Percentiles rank a stretch among this genome's conserved stretches.
Conservation (phyloP, 2,888 invertebrate species). For the Calliopum simillimum region DNA sequence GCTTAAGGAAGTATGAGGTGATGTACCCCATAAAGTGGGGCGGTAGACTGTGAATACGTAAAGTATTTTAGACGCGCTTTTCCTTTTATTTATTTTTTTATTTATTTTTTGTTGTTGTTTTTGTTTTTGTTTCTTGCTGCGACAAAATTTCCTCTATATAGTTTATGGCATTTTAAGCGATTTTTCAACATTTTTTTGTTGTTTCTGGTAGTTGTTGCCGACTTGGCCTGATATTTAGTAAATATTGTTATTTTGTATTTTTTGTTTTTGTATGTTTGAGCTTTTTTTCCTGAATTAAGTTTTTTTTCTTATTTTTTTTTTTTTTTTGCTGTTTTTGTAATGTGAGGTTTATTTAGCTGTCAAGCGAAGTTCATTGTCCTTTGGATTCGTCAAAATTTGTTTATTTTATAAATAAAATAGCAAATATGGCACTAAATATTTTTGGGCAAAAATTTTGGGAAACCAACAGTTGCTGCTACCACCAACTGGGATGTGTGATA, state of each 20-base stretch:
- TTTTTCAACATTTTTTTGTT: neutral
- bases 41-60: too few relatives aligned
- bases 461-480: too few relatives aligned
- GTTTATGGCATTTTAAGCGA: conserved; percentile 17
- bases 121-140: neutral
- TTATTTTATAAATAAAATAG: conserved; percentile 3
- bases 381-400: neutral
- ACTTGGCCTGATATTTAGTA: neutral
- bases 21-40: too few relatives aligned
- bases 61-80: neutral
- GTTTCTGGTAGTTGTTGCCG: neutral
- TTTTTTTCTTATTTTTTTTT: too few relatives aligned
- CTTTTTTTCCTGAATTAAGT: too few relatives aligned
- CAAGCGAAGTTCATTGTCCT: conserved; percentile 17
- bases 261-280: too few relatives aligned
- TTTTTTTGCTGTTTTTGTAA: neutral
- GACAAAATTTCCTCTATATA: neutral
- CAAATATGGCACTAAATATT: too few relatives aligned
- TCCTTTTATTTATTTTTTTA: too few relatives aligned
- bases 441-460: too few relatives aligned
- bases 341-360: neutral
- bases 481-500: too few relatives aligned
- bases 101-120: too few relatives aligned
- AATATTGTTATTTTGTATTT: neutral
- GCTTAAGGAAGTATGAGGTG: too few relatives aligned